Evolutionary conservation across 2,113 vertebrate species (phyloP), one percentile per base, ranked within the genome.

Genomic region (Gadus macrocephalus): DNA sequence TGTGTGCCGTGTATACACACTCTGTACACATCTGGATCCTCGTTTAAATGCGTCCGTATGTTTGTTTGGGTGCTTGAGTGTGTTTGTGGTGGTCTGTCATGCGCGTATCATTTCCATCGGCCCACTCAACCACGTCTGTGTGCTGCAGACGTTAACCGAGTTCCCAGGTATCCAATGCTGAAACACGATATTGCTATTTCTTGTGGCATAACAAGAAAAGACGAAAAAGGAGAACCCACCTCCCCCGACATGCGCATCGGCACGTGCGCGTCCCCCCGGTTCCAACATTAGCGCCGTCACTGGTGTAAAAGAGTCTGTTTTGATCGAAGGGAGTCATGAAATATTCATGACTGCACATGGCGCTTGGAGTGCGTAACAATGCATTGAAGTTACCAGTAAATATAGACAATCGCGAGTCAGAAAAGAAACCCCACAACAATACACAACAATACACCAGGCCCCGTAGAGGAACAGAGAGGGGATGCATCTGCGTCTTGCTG

Each of bases 31-130:
- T 20, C 27, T 59, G 25, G 66, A 27, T 59, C 3, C 63, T 16
- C 53, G 61, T 22, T 67, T 27, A 5, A 28, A 49, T 42, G 66
- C 59, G 35, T 66, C 55, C 53, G 31, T 16, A 35, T 74, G 68
- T 69, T 56, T 74, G 66, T 22, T 15, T 64, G 28, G 16, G 63
- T 38, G 28, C 15, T 28, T 38, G 22, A 3, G 60, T 25, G 22
- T 20, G 8, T 35, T 7, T 62, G 12, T 14, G 60, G 9, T 58
- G 2, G 2, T 58, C 55, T 17, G 15, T 58, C 16, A 5, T 17
- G 15, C 5, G 3, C 55, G 53, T 58, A 17, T 58, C 16, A 17
- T 17, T 17, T 5, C 55, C 55, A 17, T 17, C 4, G 55, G 55
- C 9, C 8, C 11, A 42, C 38, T 42, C 38, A 9, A 49, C 42